Base-by-base conservation (phyloP, 2,797 vertebrate species). In the Avahi laniger region DNA sequence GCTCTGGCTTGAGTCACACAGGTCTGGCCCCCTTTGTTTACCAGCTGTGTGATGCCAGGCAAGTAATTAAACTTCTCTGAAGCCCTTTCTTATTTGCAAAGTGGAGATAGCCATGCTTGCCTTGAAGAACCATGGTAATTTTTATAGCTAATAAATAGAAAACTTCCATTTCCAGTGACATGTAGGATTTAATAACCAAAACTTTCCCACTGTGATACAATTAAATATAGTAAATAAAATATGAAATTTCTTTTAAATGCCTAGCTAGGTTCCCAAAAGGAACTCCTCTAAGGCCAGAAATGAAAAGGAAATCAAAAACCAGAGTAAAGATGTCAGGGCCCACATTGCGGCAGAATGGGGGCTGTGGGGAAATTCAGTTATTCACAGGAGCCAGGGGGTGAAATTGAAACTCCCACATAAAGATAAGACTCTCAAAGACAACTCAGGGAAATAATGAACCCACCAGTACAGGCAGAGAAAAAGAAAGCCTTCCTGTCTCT, bases 181-280 rank as follows among this genome's bases (percentile, higher is more conserved):
- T 52, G 46, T 85, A 75, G 24, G 46, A 65, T 63, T 92, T 78
- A 57, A 81, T 92, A 35, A 75, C 48, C 61, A 15, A 59, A 75
- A 72, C 30, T 54, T 75, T 50, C 57, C 72, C 35, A 85, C 26
- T 57, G 46, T 63, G 65, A 89, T 52, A 67, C 57, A 94, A 73
- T 69, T 82, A 63, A 83, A 88, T 73, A 73, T 79, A 67, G 13
- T 69, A 61, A 86, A 76, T 63, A 75, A 92, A 94, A 90, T 43
- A 57, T 15, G 38, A 54, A 30, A 48, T 84, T 61, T 33, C 70
- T 87, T 82, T 83, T 94, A 83, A 92, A 95, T 63, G 18, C 46
- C 22, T 63, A 50, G 63, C 17, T 93, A 59, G 30, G n/a, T 61
- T 79, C 86, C 91, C 26, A 85, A 86, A 35, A 24, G 4, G 14